These are phyloP conservation scores for Anthoscopus minutus DNA, from an alignment of 2,113 vertebrate species.

Conservation along the genomic window DNA sequence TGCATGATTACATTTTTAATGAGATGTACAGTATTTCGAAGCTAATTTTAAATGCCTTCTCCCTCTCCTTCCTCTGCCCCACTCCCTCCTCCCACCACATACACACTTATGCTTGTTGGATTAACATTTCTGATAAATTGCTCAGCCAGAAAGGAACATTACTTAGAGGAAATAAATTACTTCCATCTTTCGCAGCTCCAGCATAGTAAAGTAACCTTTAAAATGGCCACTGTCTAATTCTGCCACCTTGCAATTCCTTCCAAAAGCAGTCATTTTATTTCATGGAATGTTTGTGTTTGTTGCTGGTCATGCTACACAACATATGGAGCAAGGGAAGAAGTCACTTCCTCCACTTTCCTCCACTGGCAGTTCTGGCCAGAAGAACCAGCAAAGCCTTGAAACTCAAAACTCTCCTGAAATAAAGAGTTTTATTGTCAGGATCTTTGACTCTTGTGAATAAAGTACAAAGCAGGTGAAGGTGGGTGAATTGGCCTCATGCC, in stretches of 20 bases:
- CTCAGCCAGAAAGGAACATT: slow-evolving; percentile 74
- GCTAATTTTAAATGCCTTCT: slow-evolving; percentile 84
- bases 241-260: slow-evolving; percentile 67
- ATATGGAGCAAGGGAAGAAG: background rate
- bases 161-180: slow-evolving; percentile 76
- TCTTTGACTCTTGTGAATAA: background rate
- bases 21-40: slow-evolving; percentile 86
- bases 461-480: slow-evolving; percentile 28
- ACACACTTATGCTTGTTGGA: slow-evolving; percentile 69
- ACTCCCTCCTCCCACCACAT: slow-evolving; percentile 10
- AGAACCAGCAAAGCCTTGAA: background rate
- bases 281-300: slow-evolving; percentile 42
- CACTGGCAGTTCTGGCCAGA: background rate
- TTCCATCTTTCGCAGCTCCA: slow-evolving; percentile 61
- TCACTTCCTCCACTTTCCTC: background rate
- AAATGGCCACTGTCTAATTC: slow-evolving; percentile 70
- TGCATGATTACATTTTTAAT: slow-evolving; percentile 96
- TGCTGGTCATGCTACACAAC: slow-evolving; percentile 18
- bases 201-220: slow-evolving; percentile 66
- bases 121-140: slow-evolving; percentile 85
- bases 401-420: background rate
- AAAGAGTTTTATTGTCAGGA: background rate
- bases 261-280: slow-evolving; percentile 63
- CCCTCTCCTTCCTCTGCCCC: slow-evolving; percentile 52
- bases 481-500: slow-evolving; percentile 1